Conservation (phyloP, 2,113 vertebrate genomes). For the Ptilorrhoa leucosticta region DNA sequence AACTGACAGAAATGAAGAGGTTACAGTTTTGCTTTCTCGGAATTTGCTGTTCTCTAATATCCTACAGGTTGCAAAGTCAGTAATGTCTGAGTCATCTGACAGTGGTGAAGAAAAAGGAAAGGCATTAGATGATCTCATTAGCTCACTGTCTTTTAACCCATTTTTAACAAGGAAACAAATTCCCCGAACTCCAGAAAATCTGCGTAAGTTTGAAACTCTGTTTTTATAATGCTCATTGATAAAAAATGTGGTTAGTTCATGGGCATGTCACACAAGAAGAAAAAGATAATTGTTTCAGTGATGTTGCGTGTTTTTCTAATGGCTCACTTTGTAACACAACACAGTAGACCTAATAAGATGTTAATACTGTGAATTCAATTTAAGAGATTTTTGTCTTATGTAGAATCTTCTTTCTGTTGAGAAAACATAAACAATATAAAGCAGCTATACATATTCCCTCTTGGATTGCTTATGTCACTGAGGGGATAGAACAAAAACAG, state of each 20-base stretch:
- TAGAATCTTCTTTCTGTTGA: not conserved
- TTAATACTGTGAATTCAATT: not conserved
- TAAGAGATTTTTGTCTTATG: not conserved
- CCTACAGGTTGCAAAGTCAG: constrained; percentile 78
- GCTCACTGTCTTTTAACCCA: constrained; percentile 71
- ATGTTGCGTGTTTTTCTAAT: not conserved
- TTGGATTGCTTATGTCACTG: not conserved
- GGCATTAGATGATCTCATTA: constrained; percentile 72
- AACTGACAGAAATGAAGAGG: not conserved
- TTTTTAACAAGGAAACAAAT: constrained; percentile 82
- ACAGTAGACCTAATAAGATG: not conserved
- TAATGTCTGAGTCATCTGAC: constrained; percentile 62
- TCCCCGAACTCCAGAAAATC: constrained; percentile 85
- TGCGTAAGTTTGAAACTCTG: constrained; percentile 74
- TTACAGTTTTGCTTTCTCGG: not conserved
- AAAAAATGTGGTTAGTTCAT: not conserved
- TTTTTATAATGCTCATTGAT: not conserved
- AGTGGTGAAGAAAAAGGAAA: constrained; percentile 25
- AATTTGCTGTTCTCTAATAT: not conserved
- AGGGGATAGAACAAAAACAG: not conserved
- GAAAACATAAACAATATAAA: not conserved
- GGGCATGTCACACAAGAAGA: not conserved
- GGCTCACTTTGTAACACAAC: not conserved
- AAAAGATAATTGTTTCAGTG: not conserved
- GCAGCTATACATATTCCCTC: not conserved